Base-by-base conservation (phyloP, 2,113 vertebrate species). In the Daphoenositta chrysoptera region DNA sequence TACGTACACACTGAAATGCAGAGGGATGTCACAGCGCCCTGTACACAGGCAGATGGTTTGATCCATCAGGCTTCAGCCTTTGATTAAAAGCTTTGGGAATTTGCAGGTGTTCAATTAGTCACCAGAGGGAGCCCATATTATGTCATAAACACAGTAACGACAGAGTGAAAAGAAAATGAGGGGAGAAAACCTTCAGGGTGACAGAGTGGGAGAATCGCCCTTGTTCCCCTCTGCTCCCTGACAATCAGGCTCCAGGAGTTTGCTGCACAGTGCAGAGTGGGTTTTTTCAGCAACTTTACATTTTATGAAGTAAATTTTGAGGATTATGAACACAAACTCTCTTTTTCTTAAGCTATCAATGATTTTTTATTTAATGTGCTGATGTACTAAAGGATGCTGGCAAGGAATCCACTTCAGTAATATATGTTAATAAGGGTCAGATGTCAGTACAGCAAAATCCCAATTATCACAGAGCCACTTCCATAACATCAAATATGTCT, bases 101-200 rank as follows among this genome's bases (percentile, higher is more conserved):
- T 93, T 98, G 97, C 96, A 98, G 96, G 88, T 97, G 90, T 96
- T 88, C 97, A 97, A 97, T 97, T 97, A 98, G 97, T 97, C 98
- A 98, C 96, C 97, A 98, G 97, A 97, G 96, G 97, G 97, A 98
- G 97, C 96, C 97, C 90, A 96, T 97, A 98, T 97, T 97, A 98
- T 97, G 97, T 83, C 72, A 96, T 77, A 97, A 94, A 94, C 85
- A 82, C 75, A 81, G 30, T 42, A 71, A 91, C 14, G 71, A 58
- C 65, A 54, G 47, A 65, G 35, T 76, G 47, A 88, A 73, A 87
- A 90, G 50, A n/a, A 81, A 85, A 92, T 92, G 89, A 88, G 65
- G 53, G 56, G 33, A 61, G 71, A 81, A 78, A 78, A 79, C 56
- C 80, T 81, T 75, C 1, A 78, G 60, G 72, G 73, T 35, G 48